phyloP scores from a whole-genome alignment of 2,113 vertebrate genomes.

The Saccopteryx leptura region DNA sequence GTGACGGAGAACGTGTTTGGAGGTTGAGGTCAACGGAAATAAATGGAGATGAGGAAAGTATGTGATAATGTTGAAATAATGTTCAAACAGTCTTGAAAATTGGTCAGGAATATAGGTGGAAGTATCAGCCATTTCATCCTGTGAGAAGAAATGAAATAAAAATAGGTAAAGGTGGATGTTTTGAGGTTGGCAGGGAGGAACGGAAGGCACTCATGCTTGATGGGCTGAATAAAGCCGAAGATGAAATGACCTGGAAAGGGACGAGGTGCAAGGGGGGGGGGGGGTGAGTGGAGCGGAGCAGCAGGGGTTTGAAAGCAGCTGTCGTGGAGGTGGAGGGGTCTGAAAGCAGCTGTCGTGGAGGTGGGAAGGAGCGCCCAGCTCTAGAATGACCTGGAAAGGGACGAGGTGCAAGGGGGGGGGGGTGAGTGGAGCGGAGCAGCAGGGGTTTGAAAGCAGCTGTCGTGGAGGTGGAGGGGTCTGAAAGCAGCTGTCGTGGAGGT shows the following conservation, averaged over 20 bases:
- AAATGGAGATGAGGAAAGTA: not conserved
- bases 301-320: not conserved
- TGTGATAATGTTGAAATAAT: not conserved
- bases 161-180: not conserved
- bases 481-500: not conserved
- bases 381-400: not conserved
- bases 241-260: not conserved
- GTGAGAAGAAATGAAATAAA: not conserved
- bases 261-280: accelerated
- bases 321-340: not conserved
- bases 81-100: not conserved
- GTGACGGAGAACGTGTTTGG: not conserved
- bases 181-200: not conserved
- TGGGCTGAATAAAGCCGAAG: not conserved
- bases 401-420: no score
- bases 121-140: not conserved
- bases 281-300: no score
- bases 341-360: not conserved
- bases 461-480: no score
- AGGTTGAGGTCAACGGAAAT: not conserved
- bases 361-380: accelerated
- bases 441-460: not conserved
- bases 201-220: not conserved
- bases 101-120: not conserved
- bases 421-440: no score